Percentiles rank a stretch among this genome's conserved stretches.
Evolutionary conservation across 2,113 vertebrate genomes (phyloP).

Genomic region (Natator depressus): DNA sequence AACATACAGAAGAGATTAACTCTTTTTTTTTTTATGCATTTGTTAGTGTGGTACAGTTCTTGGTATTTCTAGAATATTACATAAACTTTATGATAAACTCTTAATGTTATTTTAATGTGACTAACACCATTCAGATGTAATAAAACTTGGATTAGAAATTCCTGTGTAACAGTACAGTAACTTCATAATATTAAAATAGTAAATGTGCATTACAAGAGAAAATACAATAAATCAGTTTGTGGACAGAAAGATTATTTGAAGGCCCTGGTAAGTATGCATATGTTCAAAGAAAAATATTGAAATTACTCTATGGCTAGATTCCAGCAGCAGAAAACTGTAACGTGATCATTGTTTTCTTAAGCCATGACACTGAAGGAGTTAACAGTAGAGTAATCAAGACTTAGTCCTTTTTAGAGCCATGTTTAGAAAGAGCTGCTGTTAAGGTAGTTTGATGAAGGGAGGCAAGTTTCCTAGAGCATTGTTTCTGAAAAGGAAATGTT

Average conservation of each 20-base stretch:
- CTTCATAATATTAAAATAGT: neutral
- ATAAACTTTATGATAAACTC: neutral
- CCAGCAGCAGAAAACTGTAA: neutral
- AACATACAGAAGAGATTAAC: neutral
- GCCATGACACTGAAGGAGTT: conserved; percentile 9
- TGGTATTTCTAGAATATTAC: neutral
- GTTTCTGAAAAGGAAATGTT: conserved; percentile 42
- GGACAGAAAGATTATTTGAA: neutral
- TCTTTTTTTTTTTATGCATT: neutral
- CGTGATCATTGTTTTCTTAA: neutral
- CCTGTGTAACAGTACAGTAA: neutral
- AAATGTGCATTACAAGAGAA: neutral
- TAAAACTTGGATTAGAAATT: neutral
- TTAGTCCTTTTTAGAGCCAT: neutral
- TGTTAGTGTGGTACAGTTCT: neutral
- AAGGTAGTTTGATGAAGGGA: fast-evolving
- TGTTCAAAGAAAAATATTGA: neutral
- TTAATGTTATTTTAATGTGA: neutral
- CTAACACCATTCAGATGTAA: neutral
- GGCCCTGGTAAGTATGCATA: neutral
- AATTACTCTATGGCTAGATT: neutral
- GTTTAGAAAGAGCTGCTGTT: conserved; percentile 31
- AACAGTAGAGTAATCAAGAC: neutral
- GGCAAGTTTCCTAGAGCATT: conserved; percentile 7
- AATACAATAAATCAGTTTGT: neutral